A percentile compares a stretch with the other conserved stretches of the same genome.
Conservation (phyloP, 2,113 vertebrate species). For the Rhodinocichla rosea region DNA sequence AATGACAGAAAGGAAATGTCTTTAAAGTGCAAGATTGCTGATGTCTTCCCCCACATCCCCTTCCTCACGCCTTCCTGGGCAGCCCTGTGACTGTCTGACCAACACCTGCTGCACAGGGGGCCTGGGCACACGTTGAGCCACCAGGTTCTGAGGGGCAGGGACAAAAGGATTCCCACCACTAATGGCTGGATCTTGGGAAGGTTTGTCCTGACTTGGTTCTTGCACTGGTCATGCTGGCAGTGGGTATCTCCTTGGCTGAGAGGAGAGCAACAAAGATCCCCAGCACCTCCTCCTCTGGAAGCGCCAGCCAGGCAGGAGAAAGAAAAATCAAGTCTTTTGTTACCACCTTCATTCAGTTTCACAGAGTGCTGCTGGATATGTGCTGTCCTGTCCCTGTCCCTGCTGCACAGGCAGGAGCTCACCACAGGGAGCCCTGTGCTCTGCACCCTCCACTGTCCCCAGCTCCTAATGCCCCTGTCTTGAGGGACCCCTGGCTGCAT, state of each 20-base stretch:
- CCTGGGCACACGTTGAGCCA: neutral
- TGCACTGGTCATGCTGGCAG: neutral
- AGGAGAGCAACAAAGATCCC: neutral
- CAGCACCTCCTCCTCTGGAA: neutral
- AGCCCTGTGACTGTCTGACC: neutral
- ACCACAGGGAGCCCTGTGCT: neutral
- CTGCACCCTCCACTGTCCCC: neutral
- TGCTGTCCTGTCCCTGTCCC: neutral
- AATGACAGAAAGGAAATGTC: neutral
- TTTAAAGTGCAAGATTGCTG: neutral
- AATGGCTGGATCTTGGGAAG: neutral
- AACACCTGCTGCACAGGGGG: neutral
- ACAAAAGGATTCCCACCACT: neutral
- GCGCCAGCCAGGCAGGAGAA: neutral
- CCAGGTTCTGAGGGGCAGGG: neutral
- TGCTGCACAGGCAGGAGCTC: neutral
- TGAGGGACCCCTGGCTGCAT: neutral
- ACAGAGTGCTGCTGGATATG: neutral
- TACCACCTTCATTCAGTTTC: neutral
- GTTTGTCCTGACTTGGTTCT: fast-evolving
- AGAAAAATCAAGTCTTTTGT: neutral
- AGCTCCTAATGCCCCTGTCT: neutral
- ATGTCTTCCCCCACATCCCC: neutral
- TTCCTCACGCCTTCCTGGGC: fast-evolving
- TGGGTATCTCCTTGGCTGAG: fast-evolving